Percentiles rank a stretch among this genome's conserved stretches.
Evolutionary conservation across 2,797 vertebrate genomes (phyloP).

Genomic region (Knipowitschia caucasica): DNA sequence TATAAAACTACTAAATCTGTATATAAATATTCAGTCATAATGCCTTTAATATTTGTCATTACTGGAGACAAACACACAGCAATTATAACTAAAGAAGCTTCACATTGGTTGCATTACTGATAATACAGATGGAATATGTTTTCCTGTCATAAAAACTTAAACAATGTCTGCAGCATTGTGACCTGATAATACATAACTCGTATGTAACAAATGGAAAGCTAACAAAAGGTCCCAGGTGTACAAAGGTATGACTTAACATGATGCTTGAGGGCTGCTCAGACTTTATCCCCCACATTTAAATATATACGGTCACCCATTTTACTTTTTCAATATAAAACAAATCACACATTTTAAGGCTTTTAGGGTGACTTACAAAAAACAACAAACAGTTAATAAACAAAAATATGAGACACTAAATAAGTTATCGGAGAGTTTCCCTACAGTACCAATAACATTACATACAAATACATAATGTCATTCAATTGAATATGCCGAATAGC

Average conservation of each 20-base stretch:
- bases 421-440: slow-evolving; percentile 41
- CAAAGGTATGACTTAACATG: slow-evolving; percentile 46
- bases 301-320: slow-evolving; percentile 37
- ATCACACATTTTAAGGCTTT: slow-evolving; percentile 59
- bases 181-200: slow-evolving; percentile 50
- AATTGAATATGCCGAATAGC: slow-evolving; percentile 29
- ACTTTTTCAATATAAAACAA: slow-evolving; percentile 32
- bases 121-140: slow-evolving; percentile 57
- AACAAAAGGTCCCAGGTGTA: slow-evolving; percentile 63
- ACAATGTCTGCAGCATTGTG: slow-evolving; percentile 54
- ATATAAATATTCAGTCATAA: slow-evolving; percentile 50
- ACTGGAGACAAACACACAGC: slow-evolving; percentile 71
- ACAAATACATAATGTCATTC: slow-evolving; percentile 40
- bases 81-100: slow-evolving; percentile 58
- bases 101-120: slow-evolving; percentile 66
- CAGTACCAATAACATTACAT: slow-evolving; percentile 43
- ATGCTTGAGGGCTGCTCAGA: slow-evolving; percentile 59
- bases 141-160: slow-evolving; percentile 46
- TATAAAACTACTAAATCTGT: slow-evolving; percentile 54
- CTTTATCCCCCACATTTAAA: slow-evolving; percentile 36
- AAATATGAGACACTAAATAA: slow-evolving; percentile 25
- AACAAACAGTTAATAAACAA: slow-evolving; percentile 54
- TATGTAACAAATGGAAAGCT: slow-evolving; percentile 55
- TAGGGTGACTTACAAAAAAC: slow-evolving; percentile 63
- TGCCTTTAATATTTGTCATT: slow-evolving; percentile 50